A percentile compares a stretch with the other conserved stretches of the same genome.
Conservation (phyloP, 2,888 invertebrate species). For the Lamellibrachia columna region DNA sequence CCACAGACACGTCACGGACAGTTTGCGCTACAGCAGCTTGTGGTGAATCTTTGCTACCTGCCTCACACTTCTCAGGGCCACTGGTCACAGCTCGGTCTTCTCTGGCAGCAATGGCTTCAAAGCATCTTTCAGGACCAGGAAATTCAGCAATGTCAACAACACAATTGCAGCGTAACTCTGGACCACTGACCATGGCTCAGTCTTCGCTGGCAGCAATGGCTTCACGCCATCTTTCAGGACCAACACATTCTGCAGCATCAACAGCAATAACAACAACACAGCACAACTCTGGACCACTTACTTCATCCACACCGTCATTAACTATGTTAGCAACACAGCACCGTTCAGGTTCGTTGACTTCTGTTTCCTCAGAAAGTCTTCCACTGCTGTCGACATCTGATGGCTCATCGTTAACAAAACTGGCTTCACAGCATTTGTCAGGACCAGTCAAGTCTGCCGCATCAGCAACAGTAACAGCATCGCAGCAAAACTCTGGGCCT, state of each 20-base stretch:
- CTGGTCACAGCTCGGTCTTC: conserved; percentile 46
- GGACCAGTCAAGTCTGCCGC: background rate
- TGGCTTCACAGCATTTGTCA: background rate
- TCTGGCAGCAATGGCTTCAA: background rate
- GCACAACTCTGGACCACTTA: background rate
- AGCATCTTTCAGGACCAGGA: background rate
- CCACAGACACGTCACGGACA: background rate
- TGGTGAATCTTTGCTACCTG: background rate
- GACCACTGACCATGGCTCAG: background rate
- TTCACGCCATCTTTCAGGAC: background rate
- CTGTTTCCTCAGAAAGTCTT: background rate
- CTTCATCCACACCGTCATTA: background rate
- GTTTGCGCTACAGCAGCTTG: background rate
- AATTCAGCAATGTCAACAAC: background rate
- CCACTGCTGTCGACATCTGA: background rate
- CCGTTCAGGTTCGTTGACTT: conserved; percentile 39
- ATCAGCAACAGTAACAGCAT: conserved; percentile 24
- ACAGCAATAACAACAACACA: conserved; percentile 27
- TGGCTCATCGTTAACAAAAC: background rate
- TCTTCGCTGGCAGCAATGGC: background rate
- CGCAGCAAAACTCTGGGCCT: background rate
- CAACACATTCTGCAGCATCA: background rate
- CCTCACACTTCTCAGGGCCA: conserved; percentile 36
- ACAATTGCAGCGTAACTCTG: conserved; percentile 19
- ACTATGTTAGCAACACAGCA: conserved; percentile 1